Conservation (phyloP, 35 echinoderm and acorn worm species). For the Lytechinus pictus region DNA sequence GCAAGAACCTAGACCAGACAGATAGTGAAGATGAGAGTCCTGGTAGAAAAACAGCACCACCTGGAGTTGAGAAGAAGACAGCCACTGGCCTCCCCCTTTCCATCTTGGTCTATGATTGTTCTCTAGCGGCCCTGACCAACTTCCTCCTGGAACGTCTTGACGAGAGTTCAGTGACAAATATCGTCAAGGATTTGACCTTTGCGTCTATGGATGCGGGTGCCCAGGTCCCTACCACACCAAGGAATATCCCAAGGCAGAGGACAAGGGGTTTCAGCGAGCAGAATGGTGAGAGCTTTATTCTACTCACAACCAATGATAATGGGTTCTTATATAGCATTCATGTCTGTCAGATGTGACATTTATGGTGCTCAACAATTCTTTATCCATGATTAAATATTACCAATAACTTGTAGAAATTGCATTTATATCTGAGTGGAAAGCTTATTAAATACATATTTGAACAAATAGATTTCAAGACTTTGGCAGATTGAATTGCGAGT, state of each 20-base stretch:
- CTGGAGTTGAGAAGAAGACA: not conserved
- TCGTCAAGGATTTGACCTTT: slow-evolving; percentile 85
- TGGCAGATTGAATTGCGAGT: too few species aligned
- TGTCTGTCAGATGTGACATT: too few species aligned
- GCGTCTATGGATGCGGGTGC: slow-evolving; percentile 43
- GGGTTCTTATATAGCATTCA: too few species aligned
- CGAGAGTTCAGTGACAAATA: slow-evolving; percentile 34
- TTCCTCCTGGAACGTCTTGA: slow-evolving; percentile 63
- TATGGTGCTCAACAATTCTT: too few species aligned
- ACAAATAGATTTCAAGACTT: too few species aligned
- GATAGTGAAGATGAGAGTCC: slow-evolving; percentile 1
- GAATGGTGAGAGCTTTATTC: slow-evolving; percentile 12
- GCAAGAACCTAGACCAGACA: not conserved
- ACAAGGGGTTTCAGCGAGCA: slow-evolving; percentile 40
- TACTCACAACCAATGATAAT: too few species aligned
- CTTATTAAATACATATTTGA: too few species aligned
- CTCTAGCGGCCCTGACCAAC: slow-evolving; percentile 62
- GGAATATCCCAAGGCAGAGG: not conserved
- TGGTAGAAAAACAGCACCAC: not conserved
- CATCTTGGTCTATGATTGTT: slow-evolving; percentile 94
- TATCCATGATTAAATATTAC: too few species aligned
- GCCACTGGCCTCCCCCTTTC: slow-evolving; percentile 63
- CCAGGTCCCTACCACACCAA: slow-evolving; percentile 38
- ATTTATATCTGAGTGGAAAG: too few species aligned
- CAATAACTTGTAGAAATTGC: too few species aligned